A percentile compares a stretch with the other conserved stretches of the same genome.
These are phyloP conservation scores for Lepus timidus DNA, from an alignment of 2,113 vertebrate species.

Conservation along the genomic window DNA sequence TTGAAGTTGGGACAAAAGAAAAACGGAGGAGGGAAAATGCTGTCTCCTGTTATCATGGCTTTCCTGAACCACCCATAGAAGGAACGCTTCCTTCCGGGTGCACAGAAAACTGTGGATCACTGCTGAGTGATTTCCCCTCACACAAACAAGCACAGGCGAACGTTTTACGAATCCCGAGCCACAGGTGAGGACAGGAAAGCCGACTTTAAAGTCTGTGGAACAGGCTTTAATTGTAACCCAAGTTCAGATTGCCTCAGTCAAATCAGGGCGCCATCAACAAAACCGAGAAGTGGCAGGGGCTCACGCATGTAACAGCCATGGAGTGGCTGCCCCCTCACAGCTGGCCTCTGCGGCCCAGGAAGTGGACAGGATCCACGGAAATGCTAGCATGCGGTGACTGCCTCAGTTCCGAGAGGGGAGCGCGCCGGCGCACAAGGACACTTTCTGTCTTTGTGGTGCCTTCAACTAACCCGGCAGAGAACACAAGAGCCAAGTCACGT, in stretches of 20 bases:
- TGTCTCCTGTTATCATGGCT: not conserved
- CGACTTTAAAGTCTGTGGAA: not conserved
- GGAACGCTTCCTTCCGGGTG: not conserved
- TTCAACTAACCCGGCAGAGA: not conserved
- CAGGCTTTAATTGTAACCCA: not conserved
- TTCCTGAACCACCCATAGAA: not conserved
- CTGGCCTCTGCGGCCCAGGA: not conserved
- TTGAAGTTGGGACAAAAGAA: not conserved
- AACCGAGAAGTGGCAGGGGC: not conserved
- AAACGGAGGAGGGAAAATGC: not conserved
- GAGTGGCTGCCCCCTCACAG: not conserved
- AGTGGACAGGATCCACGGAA: not conserved
- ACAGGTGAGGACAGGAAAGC: not conserved
- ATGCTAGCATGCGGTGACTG: not conserved
- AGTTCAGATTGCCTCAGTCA: conserved; percentile 15
- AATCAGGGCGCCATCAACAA: not conserved
- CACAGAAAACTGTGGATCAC: not conserved
- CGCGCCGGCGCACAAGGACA: not conserved
- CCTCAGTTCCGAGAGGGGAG: not conserved
- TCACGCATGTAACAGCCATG: not conserved
- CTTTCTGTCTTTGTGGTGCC: not conserved
- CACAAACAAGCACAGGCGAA: not conserved
- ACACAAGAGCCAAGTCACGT: conserved; percentile 13
- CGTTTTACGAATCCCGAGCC: conserved; percentile 3
- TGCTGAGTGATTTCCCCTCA: not conserved